These are phyloP conservation scores for Cheiracanthium punctorium DNA, from an alignment of 2,888 invertebrate species.

Conservation along the genomic window DNA sequence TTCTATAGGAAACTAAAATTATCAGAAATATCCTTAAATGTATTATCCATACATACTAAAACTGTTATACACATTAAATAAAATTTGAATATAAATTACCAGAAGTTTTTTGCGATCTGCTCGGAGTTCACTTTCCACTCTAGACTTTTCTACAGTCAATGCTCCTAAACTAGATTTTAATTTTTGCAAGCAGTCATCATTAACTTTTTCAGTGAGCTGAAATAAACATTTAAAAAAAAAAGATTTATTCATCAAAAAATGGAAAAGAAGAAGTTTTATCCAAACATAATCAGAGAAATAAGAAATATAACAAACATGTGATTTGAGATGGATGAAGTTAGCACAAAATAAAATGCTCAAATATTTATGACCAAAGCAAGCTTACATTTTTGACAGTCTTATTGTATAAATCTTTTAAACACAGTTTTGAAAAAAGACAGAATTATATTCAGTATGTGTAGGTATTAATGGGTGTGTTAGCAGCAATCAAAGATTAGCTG, in stretches of 20 bases:
- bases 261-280: no score
- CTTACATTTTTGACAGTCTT: no score
- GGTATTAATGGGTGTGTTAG: no score
- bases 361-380: no score
- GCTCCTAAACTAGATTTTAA: slow-evolving; percentile 81
- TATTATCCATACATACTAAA: background rate
- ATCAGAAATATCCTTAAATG: background rate
- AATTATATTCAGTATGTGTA: no score
- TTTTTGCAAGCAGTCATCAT: slow-evolving; percentile 71
- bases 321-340: no score
- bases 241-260: background rate
- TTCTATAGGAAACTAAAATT: background rate
- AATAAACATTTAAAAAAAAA: background rate
- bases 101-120: slow-evolving; percentile 78
- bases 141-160: slow-evolving; percentile 87
- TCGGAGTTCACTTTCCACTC: slow-evolving; percentile 89
- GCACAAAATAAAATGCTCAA: no score
- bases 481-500: no score
- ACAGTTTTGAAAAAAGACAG: no score
- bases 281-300: no score
- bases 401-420: no score
- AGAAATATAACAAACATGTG: no score
- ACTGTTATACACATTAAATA: background rate
- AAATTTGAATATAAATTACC: slow-evolving; percentile 72
- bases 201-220: slow-evolving; percentile 36